Conservation (phyloP, 2,888 invertebrate genomes). For the Enchytraeus crypticus region DNA sequence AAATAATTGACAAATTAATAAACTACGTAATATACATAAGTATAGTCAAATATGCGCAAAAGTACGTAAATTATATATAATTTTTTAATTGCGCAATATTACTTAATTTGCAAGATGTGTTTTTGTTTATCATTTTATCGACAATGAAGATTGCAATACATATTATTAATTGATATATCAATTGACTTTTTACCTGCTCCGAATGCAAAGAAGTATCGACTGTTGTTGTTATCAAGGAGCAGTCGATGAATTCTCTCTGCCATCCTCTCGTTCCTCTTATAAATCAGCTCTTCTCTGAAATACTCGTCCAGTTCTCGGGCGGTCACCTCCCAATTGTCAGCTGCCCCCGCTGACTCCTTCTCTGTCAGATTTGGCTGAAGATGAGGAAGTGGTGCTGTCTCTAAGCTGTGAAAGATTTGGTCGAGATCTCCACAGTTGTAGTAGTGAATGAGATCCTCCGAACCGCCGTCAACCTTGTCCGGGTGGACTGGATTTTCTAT, state of each 20-base stretch:
- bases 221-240: conserved; percentile 47
- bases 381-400: conserved; percentile 41
- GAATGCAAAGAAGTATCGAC: conserved; percentile 54
- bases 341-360: neutral
- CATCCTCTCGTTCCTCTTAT: conserved; percentile 53
- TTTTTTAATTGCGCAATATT: too few relatives aligned
- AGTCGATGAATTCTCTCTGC: conserved; percentile 49
- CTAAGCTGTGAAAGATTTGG: conserved; percentile 47
- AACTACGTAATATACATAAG: too few relatives aligned
- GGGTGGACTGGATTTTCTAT: too few relatives aligned
- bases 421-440: conserved; percentile 52
- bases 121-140: too few relatives aligned
- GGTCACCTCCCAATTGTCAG: too few relatives aligned
- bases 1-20: too few relatives aligned
- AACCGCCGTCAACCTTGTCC: too few relatives aligned
- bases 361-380: conserved; percentile 18
- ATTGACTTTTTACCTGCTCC: conserved; percentile 50
- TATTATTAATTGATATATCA: neutral
- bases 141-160: neutral
- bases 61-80: too few relatives aligned
- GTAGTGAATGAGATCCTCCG: conserved; percentile 49
- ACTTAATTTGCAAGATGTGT: too few relatives aligned
- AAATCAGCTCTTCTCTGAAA: conserved; percentile 52
- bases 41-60: too few relatives aligned
- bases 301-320: conserved; percentile 50